These are phyloP conservation scores for Hiodon tergisus DNA, from an alignment of 2,113 vertebrate species.

Conservation along the genomic window DNA sequence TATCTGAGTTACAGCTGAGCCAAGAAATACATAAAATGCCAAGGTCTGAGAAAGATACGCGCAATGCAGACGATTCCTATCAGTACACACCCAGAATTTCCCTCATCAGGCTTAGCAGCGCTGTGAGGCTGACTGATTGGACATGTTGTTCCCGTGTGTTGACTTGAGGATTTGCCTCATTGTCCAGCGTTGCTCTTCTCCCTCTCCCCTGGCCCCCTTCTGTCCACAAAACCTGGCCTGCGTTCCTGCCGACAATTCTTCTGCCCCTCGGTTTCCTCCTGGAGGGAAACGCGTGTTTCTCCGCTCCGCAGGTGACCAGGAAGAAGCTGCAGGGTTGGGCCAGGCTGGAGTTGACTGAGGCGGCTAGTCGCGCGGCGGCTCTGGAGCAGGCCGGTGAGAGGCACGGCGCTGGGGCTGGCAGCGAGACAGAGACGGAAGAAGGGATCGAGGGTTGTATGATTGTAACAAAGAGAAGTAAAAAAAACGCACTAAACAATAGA, in stretches of 20 bases:
- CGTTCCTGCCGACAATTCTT: slow-evolving; percentile 15
- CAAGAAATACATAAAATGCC: neutral
- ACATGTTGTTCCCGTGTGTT: neutral
- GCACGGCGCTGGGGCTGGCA: slow-evolving; percentile 48
- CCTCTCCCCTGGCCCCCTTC: slow-evolving; percentile 13
- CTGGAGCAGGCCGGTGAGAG: slow-evolving; percentile 49
- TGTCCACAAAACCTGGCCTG: neutral
- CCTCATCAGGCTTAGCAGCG: slow-evolving; percentile 48
- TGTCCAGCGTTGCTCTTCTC: slow-evolving; percentile 10
- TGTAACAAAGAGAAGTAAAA: neutral
- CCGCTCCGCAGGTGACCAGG: slow-evolving; percentile 54
- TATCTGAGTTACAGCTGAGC: too few relatives aligned
- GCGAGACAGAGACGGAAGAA: too few relatives aligned
- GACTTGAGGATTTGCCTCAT: neutral
- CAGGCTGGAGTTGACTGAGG: slow-evolving; percentile 58
- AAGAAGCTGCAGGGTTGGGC: slow-evolving; percentile 65
- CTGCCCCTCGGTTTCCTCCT: slow-evolving; percentile 36
- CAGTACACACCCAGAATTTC: slow-evolving; percentile 53
- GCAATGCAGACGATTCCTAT: neutral
- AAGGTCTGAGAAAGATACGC: neutral
- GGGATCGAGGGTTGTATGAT: too few relatives aligned
- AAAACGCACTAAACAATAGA: neutral
- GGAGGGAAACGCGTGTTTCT: slow-evolving; percentile 27
- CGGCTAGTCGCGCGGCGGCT: slow-evolving; percentile 50
- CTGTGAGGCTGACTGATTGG: slow-evolving; percentile 43